phyloP scores from a whole-genome alignment of 37 sponge, comb jelly and placozoan species.

The Aphrocallistes beatrix region DNA sequence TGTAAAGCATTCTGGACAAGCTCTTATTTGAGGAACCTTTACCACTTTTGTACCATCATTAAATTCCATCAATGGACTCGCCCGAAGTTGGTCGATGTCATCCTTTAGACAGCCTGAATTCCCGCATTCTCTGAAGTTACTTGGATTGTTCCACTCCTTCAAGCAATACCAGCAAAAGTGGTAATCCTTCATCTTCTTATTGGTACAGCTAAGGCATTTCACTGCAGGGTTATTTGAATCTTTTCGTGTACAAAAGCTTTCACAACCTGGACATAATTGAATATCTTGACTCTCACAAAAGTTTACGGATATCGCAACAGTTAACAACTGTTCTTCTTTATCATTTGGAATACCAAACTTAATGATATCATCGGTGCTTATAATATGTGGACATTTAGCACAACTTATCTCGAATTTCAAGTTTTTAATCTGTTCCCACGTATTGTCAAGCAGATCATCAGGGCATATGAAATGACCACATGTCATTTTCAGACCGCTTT shows the following conservation, averaged over 20 bases:
- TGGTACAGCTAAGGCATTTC: constrained; percentile 33
- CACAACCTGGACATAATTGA: constrained; percentile 50
- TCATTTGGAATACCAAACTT: neutral
- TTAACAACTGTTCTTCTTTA: too few species aligned
- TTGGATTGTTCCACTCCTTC: constrained; percentile 34
- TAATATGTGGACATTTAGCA: neutral
- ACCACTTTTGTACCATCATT: constrained; percentile 16
- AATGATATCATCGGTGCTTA: neutral
- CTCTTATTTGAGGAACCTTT: constrained; percentile 38
- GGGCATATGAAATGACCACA: neutral
- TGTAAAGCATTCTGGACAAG: constrained; percentile 44
- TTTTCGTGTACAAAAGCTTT: constrained; percentile 29
- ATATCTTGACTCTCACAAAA: too few species aligned
- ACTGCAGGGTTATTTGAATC: constrained; percentile 34
- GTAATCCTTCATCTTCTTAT: constrained; percentile 22
- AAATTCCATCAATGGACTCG: constrained; percentile 4
- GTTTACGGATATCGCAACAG: too few species aligned
- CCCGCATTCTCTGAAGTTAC: constrained; percentile 27
- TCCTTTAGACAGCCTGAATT: constrained; percentile 28
- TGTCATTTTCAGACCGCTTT: neutral
- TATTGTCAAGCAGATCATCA: neutral
- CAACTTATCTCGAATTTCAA: neutral
- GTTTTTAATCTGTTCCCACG: neutral
- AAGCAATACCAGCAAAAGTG: constrained; percentile 56
- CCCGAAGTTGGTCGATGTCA: constrained; percentile 15